Conservation (phyloP, 2,888 invertebrate species). For the Allygus modestus region DNA sequence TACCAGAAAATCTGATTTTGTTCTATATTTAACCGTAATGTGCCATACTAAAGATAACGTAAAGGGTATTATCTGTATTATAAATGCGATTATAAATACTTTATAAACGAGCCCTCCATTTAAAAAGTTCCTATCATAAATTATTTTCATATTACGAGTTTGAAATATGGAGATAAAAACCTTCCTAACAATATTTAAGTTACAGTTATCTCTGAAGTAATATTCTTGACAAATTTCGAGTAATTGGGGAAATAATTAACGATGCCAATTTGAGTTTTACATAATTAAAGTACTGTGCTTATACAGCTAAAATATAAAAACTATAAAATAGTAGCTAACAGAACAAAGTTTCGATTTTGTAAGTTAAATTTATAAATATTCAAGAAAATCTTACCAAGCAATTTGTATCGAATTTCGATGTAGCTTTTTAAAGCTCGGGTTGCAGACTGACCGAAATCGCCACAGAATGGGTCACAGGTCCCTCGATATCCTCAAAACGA, state of each 20-base stretch:
- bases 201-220: neutral
- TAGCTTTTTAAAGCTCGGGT: neutral
- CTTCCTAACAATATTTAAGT: neutral
- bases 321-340: no score
- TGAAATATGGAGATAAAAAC: neutral
- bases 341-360: neutral
- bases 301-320: no score
- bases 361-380: neutral
- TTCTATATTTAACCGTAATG: neutral
- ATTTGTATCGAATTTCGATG: neutral
- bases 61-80: neutral
- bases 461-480: slow-evolving; percentile 23
- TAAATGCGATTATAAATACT: neutral
- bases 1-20: neutral
- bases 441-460: slow-evolving; percentile 12
- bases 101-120: neutral
- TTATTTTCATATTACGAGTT: neutral
- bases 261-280: neutral
- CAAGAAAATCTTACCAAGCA: slow-evolving; percentile 6
- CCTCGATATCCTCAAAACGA: neutral
- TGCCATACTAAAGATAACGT: neutral
- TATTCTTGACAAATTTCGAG: neutral
- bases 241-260: neutral
- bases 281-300: no score
- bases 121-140: slow-evolving; percentile 1